Base-by-base conservation (phyloP, 1,140 invertebrate genomes). In the Psilanteris sp. region DNA sequence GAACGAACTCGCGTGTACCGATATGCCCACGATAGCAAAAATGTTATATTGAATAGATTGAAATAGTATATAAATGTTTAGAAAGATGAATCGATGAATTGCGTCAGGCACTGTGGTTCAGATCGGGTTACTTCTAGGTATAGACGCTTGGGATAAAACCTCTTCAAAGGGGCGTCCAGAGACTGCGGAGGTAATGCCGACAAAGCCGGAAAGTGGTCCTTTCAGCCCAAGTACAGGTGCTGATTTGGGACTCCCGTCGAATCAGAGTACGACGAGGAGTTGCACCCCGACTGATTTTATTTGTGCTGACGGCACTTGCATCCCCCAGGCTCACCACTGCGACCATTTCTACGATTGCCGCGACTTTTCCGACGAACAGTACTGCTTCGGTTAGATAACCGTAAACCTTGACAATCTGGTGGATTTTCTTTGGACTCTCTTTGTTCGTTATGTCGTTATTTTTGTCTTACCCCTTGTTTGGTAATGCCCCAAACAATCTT, bases 301-400 rank as follows among this genome's bases (percentile, higher is more conserved):
- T 82, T 93, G 92, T 89, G 83, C 86, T 75, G 91, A 90, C 85
- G 93, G 89, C 85, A 90, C 88, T 79, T 94, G 93, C 89, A 92
- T 94, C 81, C 90, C 90, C 59, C 81, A 85, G 78, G 87, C 89
- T 70, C 91, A 93, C 80, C 92, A 93, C 83, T 96, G 96, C 90
- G 94, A 97, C 91, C 94, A 94, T 89, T 92, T 91, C 87, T 93
- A 93, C 90, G 95, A 97, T 90, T 97, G 96, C 90, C 91, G 91
- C 86, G 96, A 97, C 90, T 93, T 94, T 90, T 96, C 94, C 75
- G 96, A 97, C 89, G 96, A 97, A 90, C 93, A 94, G 86, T 93
- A 94, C 88, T 97, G 96, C 91, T 91, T 93, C 89, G 90, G 90
- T 91, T 90, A 90, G 90, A 85, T 79, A 79, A 82, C 68, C 74